Base-by-base conservation (phyloP, 2,113 vertebrate species). In the Vanacampus margaritifer region DNA sequence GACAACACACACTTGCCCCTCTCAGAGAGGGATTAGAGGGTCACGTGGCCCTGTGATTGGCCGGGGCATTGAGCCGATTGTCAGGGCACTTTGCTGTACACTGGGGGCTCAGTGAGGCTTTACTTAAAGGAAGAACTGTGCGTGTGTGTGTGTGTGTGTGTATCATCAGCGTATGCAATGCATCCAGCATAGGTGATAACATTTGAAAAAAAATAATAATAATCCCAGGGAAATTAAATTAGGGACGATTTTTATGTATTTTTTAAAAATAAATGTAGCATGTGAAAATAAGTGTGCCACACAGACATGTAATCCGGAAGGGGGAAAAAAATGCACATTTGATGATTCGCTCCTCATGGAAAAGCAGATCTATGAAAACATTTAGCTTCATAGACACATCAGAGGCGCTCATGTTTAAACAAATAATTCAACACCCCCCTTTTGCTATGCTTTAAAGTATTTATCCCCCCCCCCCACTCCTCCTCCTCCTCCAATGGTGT, bases 1-100 rank as follows among this genome's bases (percentile, higher is more conserved):
- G 89, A 94, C 94, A 94, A 93, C 91, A 92, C 85, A 91, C 92
- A 92, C 93, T 94, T 93, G 89, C 89, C 89, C 91, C 89, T 90
- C 92, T 91, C 90, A 94, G 93, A 93, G 92, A 90, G 88, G 91
- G 94, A 96, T 98, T 96, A 96, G 89, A 86, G 88, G 93, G 91
- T 94, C 93, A 94, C 89, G 87, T 96, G 95, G 93, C 91, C 88
- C 89, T 93, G 91, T 95, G 92, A 95, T 95, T 95, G 92, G 93
- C 89, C 91, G 86, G 85, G 90, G 91, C 94, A 93, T 93, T 96
- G 93, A 96, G 94, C 93, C 92, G 92, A 94, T 94, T 95, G 92
- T 92, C 91, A 88, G 89, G 91, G 88, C 88, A 91, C 87, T 86
- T 91, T 91, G 81, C 84, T 91, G 88, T 92, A 90, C 91, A 89